Evolutionary conservation across 2,113 vertebrate genomes (phyloP).

Genomic region (Falcunculus frontatus): DNA sequence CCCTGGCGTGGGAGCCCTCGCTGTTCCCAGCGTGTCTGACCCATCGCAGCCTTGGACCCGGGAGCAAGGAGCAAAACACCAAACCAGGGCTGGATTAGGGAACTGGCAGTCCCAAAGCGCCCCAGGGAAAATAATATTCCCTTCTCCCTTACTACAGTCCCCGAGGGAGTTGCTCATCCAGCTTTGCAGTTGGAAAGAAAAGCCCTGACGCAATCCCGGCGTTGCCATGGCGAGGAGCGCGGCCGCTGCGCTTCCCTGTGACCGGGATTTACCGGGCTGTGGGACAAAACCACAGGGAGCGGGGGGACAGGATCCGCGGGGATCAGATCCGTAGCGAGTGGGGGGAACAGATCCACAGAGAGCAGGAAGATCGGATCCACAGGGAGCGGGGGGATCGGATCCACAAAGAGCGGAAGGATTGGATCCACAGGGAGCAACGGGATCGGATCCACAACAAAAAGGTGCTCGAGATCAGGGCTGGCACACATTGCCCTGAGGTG

Average conservation of each 20-base stretch:
- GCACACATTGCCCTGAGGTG: not conserved
- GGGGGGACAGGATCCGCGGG: not conserved
- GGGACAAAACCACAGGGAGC: not conserved
- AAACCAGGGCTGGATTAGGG: not conserved
- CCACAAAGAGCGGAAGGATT: not conserved
- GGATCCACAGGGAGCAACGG: not conserved
- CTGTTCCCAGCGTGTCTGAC: not conserved
- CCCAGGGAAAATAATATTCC: not conserved
- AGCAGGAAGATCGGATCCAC: not conserved
- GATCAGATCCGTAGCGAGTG: not conserved
- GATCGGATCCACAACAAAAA: not conserved
- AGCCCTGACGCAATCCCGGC: not conserved
- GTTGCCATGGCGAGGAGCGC: slow-evolving; percentile 25
- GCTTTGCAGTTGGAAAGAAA: not conserved
- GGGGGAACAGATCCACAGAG: not conserved
- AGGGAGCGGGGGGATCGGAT: rapidly evolving
- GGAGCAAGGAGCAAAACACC: not conserved
- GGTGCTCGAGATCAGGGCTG: not conserved
- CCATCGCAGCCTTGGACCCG: not conserved
- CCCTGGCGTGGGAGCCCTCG: not conserved
- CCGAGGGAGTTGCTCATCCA: slow-evolving; percentile 10
- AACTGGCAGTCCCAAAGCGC: not conserved
- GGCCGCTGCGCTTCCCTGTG: not conserved
- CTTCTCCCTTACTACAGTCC: not conserved
- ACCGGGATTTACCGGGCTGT: not conserved